Evolutionary conservation across 2,888 invertebrate species (phyloP).

Genomic region (Arrhopalites spinosus): DNA sequence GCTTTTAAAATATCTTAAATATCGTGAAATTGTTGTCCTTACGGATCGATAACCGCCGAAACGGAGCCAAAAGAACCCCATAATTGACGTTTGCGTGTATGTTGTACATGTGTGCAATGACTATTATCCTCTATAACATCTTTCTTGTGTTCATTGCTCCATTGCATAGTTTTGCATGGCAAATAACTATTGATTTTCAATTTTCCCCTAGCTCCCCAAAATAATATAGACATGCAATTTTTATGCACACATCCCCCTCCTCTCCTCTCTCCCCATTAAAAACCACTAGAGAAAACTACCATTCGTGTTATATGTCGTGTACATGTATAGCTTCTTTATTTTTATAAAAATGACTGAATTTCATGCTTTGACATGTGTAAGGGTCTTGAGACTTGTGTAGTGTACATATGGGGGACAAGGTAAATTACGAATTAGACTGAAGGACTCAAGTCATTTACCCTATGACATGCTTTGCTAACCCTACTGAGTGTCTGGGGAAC

Average conservation of each 20-base stretch:
- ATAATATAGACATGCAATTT: conserved; percentile 21
- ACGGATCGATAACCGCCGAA: conserved; percentile 23
- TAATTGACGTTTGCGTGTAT: conserved; percentile 31
- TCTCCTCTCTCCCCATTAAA: background rate
- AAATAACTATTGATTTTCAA: conserved; percentile 29
- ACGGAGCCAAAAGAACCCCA: conserved; percentile 12
- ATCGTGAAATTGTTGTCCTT: background rate
- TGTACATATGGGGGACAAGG: background rate
- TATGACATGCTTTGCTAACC: too few relatives aligned
- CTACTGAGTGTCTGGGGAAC: too few relatives aligned
- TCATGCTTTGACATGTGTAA: too few relatives aligned
- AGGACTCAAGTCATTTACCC: too few relatives aligned
- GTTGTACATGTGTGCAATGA: background rate
- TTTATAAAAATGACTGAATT: background rate
- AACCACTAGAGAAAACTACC: background rate
- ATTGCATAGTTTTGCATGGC: conserved; percentile 14
- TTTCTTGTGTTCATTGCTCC: background rate
- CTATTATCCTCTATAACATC: background rate
- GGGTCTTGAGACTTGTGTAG: too few relatives aligned
- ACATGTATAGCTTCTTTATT: background rate
- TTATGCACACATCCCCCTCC: conserved; percentile 7
- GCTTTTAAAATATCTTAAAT: conserved; percentile 2
- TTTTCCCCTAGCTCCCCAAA: conserved; percentile 13
- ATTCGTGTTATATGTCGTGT: too few relatives aligned
- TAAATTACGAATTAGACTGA: too few relatives aligned